Base-by-base conservation (phyloP, 2,888 invertebrate genomes). In the Drosophila greeni region DNA sequence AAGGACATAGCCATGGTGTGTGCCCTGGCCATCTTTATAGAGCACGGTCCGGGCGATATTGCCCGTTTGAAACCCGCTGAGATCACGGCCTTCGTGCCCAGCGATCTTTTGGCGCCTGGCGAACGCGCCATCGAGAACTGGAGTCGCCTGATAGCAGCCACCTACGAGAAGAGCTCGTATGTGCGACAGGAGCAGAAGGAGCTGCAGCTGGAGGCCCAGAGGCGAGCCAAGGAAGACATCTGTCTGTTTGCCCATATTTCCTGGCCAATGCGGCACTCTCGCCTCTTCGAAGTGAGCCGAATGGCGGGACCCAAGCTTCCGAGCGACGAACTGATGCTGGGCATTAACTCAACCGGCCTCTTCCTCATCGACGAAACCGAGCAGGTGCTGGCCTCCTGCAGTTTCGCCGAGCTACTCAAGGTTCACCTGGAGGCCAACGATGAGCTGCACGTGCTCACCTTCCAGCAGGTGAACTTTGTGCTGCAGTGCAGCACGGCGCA, bases 211-310 rank as follows among this genome's bases (percentile, higher is more conserved):
- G 89, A 91, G 23, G 92, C 94, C 48, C 90, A 92, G 5, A 87
- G 92, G 24, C 92, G 92, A 75, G 95, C 96, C 23, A 96, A 95
- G 88, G 95, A 95, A 88, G 96, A 97, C 85, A 94, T 98, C 54
- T 97, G 97, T 0, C 93, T 94, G 81, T 97, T 95, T 88, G 95
- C 97, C 2, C 96, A 96, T 90, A 90, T 94, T 68, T 95, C 96
- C 76, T 98, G 98, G 98, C 97, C 97, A 0, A 93, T 98, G 88
- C 90, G 97, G 7, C 98, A 98, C 88, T 97, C 97, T 0, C 92
- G 96, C 85, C 97, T 97, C 88, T 98, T 95, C 85, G 98, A 98
- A 90, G 97, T 95, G 0, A 91, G 94, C n/a, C 94, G 94, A 86
- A 89, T 92, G 47, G 92, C 93, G 66, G 95, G 94, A 0, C 92